These are phyloP conservation scores for Theristicus caerulescens DNA, from an alignment of 2,113 vertebrate species.

Conservation along the genomic window DNA sequence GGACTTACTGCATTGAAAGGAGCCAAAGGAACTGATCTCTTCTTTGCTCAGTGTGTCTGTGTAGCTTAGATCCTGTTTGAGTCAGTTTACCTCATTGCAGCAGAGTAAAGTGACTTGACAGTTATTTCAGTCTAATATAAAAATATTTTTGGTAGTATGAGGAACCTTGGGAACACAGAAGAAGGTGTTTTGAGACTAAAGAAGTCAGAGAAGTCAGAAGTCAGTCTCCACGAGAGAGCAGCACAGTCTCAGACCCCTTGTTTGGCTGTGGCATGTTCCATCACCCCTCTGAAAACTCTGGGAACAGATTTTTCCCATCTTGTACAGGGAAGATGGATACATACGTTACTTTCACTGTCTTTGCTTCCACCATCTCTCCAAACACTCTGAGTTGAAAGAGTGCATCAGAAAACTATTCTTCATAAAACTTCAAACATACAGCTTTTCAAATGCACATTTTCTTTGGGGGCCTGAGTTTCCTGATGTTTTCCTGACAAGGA, in stretches of 20 bases:
- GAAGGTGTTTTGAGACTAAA: not conserved
- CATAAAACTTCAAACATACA: not conserved
- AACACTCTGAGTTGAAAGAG: rapidly evolving
- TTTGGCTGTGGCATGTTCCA: not conserved
- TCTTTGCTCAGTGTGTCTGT: not conserved
- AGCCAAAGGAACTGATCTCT: not conserved
- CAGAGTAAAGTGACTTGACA: not conserved
- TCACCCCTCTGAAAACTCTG: not conserved
- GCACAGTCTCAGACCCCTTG: not conserved
- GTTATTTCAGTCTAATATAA: not conserved
- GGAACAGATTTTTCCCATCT: not conserved
- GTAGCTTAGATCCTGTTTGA: not conserved
- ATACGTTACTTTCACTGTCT: not conserved
- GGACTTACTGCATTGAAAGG: not conserved
- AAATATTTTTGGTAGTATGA: not conserved
- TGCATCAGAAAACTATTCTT: not conserved
- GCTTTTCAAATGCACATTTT: not conserved
- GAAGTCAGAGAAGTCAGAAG: not conserved
- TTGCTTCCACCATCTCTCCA: not conserved
- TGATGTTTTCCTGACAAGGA: not conserved
- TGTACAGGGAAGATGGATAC: not conserved
- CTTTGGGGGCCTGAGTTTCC: not conserved
- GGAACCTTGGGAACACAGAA: not conserved
- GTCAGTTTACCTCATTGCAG: not conserved
- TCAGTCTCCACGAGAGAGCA: not conserved